Evolutionary conservation across 2,113 vertebrate species (phyloP).

Genomic region (Tachysurus vachellii): DNA sequence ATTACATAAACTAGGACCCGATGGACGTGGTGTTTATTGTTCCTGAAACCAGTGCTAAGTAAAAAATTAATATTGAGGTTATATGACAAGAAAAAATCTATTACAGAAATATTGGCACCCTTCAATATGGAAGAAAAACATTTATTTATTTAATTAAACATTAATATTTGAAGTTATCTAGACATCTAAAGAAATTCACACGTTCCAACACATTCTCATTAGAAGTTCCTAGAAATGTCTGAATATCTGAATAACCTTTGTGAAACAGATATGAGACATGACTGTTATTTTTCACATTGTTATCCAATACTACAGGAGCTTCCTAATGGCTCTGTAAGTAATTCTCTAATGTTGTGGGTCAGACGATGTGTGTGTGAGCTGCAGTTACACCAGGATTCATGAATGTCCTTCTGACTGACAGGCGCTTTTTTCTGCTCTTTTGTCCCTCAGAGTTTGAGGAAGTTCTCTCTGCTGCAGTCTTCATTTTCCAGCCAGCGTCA

Average conservation of each 20-base stretch:
- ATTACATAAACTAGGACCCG: slow-evolving; percentile 4
- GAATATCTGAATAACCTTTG: neutral
- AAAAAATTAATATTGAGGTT: neutral
- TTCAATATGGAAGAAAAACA: neutral
- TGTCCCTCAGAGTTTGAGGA: slow-evolving; percentile 74
- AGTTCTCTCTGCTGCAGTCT: slow-evolving; percentile 66
- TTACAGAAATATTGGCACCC: neutral
- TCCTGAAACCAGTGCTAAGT: neutral
- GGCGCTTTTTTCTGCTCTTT: neutral
- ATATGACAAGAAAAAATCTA: neutral
- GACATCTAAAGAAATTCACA: neutral
- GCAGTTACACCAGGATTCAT: neutral
- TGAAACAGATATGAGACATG: neutral
- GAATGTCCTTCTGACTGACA: neutral
- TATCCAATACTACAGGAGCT: neutral
- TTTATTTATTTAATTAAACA: neutral
- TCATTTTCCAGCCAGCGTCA: slow-evolving; percentile 63
- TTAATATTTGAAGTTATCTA: neutral
- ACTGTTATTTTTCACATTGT: neutral
- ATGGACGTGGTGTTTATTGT: neutral
- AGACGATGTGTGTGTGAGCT: neutral
- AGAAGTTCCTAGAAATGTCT: neutral
- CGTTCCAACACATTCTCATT: neutral
- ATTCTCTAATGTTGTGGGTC: neutral
- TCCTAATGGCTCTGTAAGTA: neutral